These are phyloP conservation scores for Ptychadena robeensis DNA, from an alignment of 2,797 vertebrate species.

Conservation along the genomic window DNA sequence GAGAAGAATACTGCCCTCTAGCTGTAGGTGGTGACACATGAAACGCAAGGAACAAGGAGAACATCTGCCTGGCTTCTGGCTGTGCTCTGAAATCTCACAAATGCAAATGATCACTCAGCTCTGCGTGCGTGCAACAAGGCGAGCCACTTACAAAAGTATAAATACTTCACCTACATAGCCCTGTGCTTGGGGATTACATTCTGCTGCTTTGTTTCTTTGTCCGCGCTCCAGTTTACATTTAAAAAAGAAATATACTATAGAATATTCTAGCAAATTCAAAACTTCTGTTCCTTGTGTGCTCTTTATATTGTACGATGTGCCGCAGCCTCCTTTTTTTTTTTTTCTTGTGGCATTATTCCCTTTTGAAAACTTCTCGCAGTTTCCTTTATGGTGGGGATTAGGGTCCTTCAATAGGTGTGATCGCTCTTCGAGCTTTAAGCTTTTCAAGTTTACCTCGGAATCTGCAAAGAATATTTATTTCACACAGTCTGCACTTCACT, in stretches of 20 bases:
- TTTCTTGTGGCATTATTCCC: slow-evolving; percentile 63
- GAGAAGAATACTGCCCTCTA: slow-evolving; percentile 27
- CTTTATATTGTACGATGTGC: slow-evolving; percentile 43
- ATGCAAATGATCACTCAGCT: slow-evolving; percentile 4
- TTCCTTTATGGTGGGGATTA: slow-evolving; percentile 71
- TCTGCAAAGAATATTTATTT: slow-evolving; percentile 66
- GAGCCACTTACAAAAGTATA: neutral
- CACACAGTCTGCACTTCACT: slow-evolving; percentile 70
- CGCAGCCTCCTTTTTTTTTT: slow-evolving; percentile 64
- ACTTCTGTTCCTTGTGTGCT: slow-evolving; percentile 59
- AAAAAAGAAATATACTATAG: slow-evolving; percentile 18
- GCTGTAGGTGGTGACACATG: slow-evolving; percentile 1
- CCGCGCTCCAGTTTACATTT: neutral
- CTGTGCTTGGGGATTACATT: slow-evolving; percentile 27
- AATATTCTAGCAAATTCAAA: slow-evolving; percentile 25
- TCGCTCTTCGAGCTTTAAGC: slow-evolving; percentile 70
- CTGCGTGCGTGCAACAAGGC: neutral
- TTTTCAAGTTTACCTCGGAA: slow-evolving; percentile 67
- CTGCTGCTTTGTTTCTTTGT: slow-evolving; percentile 8
- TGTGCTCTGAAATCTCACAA: slow-evolving; percentile 3
- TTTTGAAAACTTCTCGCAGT: slow-evolving; percentile 70
- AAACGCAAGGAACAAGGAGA: neutral
- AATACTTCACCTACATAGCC: slow-evolving; percentile 1
- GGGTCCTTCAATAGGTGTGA: slow-evolving; percentile 71
- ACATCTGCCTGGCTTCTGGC: neutral